These are phyloP conservation scores for Periphyllus acericola DNA, from an alignment of 2,888 invertebrate genomes.

Conservation along the genomic window DNA sequence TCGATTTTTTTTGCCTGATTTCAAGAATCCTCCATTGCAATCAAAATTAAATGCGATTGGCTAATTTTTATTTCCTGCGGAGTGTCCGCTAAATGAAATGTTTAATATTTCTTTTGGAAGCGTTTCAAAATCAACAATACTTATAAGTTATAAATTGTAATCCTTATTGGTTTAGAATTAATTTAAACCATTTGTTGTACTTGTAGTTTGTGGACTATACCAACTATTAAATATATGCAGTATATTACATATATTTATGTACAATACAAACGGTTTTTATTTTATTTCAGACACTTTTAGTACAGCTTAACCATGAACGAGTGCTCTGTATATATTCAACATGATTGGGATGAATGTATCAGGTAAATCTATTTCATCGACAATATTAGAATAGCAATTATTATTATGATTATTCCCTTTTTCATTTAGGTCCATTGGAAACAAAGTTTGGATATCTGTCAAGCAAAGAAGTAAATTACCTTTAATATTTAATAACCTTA, in stretches of 20 bases:
- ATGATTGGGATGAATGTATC: slow-evolving; percentile 58
- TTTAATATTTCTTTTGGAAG: too few species aligned
- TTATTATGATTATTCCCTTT: background rate
- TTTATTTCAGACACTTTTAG: background rate
- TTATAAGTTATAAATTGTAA: too few species aligned
- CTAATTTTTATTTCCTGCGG: background rate
- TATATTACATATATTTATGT: too few species aligned
- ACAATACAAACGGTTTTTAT: background rate
- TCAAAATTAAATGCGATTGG: too few species aligned
- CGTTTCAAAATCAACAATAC: too few species aligned
- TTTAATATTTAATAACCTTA: background rate
- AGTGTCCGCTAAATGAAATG: background rate
- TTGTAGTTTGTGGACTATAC: background rate
- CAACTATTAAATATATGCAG: background rate
- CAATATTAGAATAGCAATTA: background rate
- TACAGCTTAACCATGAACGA: slow-evolving; percentile 8
- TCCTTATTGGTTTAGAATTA: too few species aligned
- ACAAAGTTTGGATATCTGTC: slow-evolving; percentile 50
- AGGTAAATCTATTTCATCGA: slow-evolving; percentile 3
- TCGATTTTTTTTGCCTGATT: background rate
- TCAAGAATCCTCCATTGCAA: too few species aligned
- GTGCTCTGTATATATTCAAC: slow-evolving; percentile 39
- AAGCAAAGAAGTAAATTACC: slow-evolving; percentile 44
- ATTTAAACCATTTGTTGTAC: background rate
- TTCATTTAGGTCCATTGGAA: slow-evolving; percentile 21